Conservation (phyloP, 2,113 vertebrate genomes). For the Turnix velox region DNA sequence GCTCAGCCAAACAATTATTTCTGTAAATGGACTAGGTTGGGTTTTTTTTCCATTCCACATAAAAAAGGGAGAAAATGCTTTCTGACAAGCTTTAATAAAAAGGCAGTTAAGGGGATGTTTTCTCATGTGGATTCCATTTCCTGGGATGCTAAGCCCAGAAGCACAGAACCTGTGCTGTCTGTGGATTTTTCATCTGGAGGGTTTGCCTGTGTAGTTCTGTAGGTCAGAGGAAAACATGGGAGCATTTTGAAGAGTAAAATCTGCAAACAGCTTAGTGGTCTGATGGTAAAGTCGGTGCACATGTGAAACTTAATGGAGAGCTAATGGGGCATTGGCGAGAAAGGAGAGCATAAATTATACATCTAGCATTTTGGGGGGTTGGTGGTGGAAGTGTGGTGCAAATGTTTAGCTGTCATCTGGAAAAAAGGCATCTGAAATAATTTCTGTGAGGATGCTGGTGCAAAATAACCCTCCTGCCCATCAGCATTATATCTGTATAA, state of each 20-base stretch:
- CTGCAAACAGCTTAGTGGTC: not conserved
- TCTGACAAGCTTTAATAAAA: slow-evolving; percentile 30
- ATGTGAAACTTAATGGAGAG: not conserved
- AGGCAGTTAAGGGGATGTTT: slow-evolving; percentile 35
- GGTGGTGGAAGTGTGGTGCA: not conserved
- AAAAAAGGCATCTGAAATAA: not conserved
- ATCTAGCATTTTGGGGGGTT: not conserved
- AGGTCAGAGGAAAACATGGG: not conserved
- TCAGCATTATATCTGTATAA: not conserved
- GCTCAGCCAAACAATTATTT: not conserved
- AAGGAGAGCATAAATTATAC: not conserved
- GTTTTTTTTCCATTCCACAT: not conserved
- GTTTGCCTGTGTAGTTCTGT: not conserved
- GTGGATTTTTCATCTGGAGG: not conserved
- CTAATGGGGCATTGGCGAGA: not conserved
- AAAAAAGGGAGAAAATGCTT: not conserved
- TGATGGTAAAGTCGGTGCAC: not conserved
- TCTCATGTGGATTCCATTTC: slow-evolving; percentile 51
- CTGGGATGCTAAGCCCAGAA: slow-evolving; percentile 22
- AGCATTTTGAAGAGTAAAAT: not conserved
- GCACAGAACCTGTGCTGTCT: not conserved
- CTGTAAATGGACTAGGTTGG: not conserved
- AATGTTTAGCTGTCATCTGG: not conserved
- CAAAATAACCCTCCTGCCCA: not conserved
- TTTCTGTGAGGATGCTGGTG: not conserved